Base-by-base conservation (phyloP, 2,113 vertebrate species). In the Rhabdornis inornatus region DNA sequence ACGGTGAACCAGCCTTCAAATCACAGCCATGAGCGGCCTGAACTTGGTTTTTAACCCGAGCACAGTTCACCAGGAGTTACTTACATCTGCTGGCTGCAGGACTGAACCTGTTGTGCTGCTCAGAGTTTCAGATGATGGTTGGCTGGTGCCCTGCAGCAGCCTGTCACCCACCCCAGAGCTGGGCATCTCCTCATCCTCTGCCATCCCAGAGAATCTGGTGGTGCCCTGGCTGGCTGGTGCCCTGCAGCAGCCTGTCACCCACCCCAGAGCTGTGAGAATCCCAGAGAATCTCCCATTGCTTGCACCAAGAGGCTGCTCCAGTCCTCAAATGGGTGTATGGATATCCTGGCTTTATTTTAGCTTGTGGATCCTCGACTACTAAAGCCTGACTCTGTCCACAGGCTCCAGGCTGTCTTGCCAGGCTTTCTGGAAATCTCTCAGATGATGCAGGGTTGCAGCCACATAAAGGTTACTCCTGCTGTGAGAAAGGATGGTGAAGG, bases 51-150 rank as follows among this genome's bases (percentile, higher is more conserved):
- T 89, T 96, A 92, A 95, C 84, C 82, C 1, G 0, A 49, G 50
- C 78, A 50, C 19, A 50, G 91, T 53, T 82, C 90, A 88, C 63
- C 50, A 60, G 75, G 85, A 93, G 79, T 95, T 92, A 93, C 65
- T 96, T 93, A 35, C 92, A 81, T 27, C 59, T 56, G 11, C n/a
- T 39, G 83, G 76, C 71, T 83, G 76, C 42, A 35, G 37, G 44
- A 27, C 66, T 86, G 88, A 80, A 40, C 60, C 39, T 6, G 0
- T 25, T 45, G 12, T 61, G 71, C 42, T 35, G 37, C 30, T 70
- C 52, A n/a, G 59, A 55, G 83, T 61, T 83, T 90, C 65, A 69
- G 35, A 76, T n/a, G 50, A 5, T 2, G 0, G 2, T 42, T 53
- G n/a, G 40, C 72, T 81, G 16, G 42, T 78, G 74, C 87, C 85